A percentile compares a stretch with the other conserved stretches of the same genome.
phyloP scores from a whole-genome alignment of 2,888 invertebrate species.

The Marronus borbonicus region DNA sequence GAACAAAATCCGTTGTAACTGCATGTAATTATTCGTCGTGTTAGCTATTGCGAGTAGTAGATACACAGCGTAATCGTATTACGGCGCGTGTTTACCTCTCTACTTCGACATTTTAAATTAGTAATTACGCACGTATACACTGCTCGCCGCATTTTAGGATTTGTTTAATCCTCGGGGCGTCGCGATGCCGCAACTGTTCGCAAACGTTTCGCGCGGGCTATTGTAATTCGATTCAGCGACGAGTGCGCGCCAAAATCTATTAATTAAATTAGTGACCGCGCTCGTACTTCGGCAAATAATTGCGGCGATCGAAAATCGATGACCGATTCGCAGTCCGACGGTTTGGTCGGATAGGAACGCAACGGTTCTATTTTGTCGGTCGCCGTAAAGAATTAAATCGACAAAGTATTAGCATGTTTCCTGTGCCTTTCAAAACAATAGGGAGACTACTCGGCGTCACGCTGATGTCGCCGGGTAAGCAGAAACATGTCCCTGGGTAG shows the following conservation, averaged over 20 bases:
- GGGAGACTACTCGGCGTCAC: too few relatives aligned
- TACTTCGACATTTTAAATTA: conserved; percentile 6
- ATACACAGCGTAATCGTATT: too few relatives aligned
- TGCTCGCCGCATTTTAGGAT: background rate
- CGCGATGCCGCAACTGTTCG: background rate
- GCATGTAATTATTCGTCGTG: too few relatives aligned
- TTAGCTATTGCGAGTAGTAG: too few relatives aligned
- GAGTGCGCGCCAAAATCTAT: conserved; percentile 10
- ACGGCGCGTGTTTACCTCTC: background rate
- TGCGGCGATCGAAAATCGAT: conserved; percentile 16
- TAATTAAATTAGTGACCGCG: conserved; percentile 31
- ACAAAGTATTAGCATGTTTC: too few relatives aligned
- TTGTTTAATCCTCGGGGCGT: background rate
- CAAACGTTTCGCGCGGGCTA: background rate
- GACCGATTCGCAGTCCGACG: background rate
- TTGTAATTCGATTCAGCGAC: conserved; percentile 15
- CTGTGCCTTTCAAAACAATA: too few relatives aligned
- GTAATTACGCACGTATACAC: background rate
- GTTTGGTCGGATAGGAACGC: background rate
- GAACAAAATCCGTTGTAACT: too few relatives aligned
- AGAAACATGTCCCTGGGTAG: too few relatives aligned
- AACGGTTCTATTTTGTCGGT: too few relatives aligned
- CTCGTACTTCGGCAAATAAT: conserved; percentile 21
- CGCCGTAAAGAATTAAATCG: background rate
- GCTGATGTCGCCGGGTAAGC: too few relatives aligned